phyloP scores from a whole-genome alignment of 2,888 invertebrate genomes.

The Trichopria drosophilae region DNA sequence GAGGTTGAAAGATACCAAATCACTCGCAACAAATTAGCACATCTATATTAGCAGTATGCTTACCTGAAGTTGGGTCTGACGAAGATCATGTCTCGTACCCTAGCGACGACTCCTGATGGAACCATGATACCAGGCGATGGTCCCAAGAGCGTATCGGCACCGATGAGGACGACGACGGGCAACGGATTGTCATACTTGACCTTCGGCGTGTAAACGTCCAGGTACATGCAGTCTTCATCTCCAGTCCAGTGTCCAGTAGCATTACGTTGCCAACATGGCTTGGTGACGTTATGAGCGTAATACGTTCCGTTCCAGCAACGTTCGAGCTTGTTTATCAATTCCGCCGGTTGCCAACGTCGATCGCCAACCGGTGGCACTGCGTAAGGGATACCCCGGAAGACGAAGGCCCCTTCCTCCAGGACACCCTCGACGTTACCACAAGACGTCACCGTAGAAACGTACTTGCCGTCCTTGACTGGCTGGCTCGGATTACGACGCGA shows the following conservation, averaged over 20 bases:
- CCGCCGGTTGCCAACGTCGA: conserved; percentile 72
- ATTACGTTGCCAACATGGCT: conserved; percentile 72
- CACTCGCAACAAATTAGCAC: too few relatives aligned
- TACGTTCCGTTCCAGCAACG: conserved; percentile 81
- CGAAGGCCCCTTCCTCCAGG: conserved; percentile 76
- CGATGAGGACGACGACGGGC: conserved; percentile 81
- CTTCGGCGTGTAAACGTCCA: conserved; percentile 82
- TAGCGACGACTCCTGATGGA: conserved; percentile 77
- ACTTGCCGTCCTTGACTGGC: conserved; percentile 73
- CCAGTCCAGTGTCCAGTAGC: conserved; percentile 70
- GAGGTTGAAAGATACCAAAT: too few relatives aligned
- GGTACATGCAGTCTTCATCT: conserved; percentile 78
- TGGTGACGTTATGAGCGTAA: conserved; percentile 68
- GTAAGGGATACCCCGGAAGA: conserved; percentile 82
- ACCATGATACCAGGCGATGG: conserved; percentile 73
- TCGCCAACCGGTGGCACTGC: conserved; percentile 73
- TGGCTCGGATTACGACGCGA: conserved; percentile 63
- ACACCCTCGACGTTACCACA: conserved; percentile 81
- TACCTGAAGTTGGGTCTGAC: conserved; percentile 85
- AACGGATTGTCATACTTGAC: conserved; percentile 77
- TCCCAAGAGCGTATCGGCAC: conserved; percentile 77
- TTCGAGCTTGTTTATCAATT: conserved; percentile 68
- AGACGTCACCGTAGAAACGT: conserved; percentile 71
- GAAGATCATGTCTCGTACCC: conserved; percentile 79
- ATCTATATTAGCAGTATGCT: too few relatives aligned